phyloP scores from a whole-genome alignment of 2,797 vertebrate genomes.

The Moxostoma hubbsi region DNA sequence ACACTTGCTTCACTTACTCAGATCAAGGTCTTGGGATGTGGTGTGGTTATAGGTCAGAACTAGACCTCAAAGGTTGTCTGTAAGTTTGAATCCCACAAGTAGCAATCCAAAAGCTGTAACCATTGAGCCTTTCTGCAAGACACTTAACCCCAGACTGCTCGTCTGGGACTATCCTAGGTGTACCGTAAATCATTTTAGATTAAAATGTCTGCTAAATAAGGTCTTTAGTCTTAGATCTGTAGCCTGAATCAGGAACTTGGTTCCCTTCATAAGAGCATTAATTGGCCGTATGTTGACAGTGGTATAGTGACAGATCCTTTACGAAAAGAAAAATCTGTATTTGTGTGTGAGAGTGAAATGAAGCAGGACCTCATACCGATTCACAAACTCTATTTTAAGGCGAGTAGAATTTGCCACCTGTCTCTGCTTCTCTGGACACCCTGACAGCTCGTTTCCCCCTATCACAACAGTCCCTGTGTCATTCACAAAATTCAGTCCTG shows the following conservation, averaged over 20 bases:
- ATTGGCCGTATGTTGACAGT: background rate
- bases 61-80: background rate
- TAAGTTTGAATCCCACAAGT: background rate
- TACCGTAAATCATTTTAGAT: background rate
- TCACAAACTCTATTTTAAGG: constrained; percentile 57
- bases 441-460: constrained; percentile 48
- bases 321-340: background rate
- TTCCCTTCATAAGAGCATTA: background rate
- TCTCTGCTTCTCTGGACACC: constrained; percentile 43
- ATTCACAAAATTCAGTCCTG: constrained; percentile 41
- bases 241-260: background rate
- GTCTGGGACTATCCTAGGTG: background rate
- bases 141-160: too few species aligned
- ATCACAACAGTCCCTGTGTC: constrained; percentile 1
- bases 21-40: background rate
- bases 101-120: background rate
- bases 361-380: constrained; percentile 30
- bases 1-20: background rate
- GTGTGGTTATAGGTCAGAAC: background rate
- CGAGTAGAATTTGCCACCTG: constrained; percentile 54
- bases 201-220: too few species aligned
- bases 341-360: constrained; percentile 35
- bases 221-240: background rate
- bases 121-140: background rate
- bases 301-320: background rate